These are phyloP conservation scores for Acropora yongei DNA, from an alignment of 64 coral and sea anemone species.

Conservation along the genomic window DNA sequence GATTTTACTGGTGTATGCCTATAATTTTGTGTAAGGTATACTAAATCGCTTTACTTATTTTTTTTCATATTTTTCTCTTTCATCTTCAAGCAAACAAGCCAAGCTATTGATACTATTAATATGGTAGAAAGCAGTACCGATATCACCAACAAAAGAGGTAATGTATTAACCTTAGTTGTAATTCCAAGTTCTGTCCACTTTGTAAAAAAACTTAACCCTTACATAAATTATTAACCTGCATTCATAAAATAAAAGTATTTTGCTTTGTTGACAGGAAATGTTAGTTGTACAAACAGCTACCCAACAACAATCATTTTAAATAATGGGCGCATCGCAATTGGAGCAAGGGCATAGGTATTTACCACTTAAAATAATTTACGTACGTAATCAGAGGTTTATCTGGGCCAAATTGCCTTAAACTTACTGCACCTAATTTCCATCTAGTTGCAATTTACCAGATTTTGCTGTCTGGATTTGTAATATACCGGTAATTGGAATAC, in stretches of 20 bases:
- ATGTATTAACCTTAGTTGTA: background rate
- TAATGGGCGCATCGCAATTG: conserved; percentile 19
- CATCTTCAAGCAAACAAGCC: conserved; percentile 1
- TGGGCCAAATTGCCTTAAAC: background rate
- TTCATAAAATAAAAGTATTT: conserved; percentile 46
- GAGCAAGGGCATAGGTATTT: conserved; percentile 5
- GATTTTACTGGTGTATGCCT: background rate
- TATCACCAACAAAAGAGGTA: background rate
- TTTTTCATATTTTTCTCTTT: conserved; percentile 5
- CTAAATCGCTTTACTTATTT: background rate
- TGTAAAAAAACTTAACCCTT: background rate
- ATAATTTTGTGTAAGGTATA: background rate
- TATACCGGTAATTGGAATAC: too few relatives aligned
- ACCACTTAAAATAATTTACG: background rate
- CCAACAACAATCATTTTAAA: conserved; percentile 15
- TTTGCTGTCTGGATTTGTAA: background rate
- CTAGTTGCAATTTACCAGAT: background rate
- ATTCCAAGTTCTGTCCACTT: background rate
- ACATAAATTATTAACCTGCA: conserved; percentile 14
- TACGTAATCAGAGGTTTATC: background rate
- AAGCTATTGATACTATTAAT: background rate
- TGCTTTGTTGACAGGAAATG: conserved; percentile 56
- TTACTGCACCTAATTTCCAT: background rate
- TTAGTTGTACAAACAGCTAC: conserved; percentile 43
- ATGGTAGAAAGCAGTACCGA: background rate